phyloP scores from a whole-genome alignment of 1,140 invertebrate genomes.

The Eupristina koningsbergeri region DNA sequence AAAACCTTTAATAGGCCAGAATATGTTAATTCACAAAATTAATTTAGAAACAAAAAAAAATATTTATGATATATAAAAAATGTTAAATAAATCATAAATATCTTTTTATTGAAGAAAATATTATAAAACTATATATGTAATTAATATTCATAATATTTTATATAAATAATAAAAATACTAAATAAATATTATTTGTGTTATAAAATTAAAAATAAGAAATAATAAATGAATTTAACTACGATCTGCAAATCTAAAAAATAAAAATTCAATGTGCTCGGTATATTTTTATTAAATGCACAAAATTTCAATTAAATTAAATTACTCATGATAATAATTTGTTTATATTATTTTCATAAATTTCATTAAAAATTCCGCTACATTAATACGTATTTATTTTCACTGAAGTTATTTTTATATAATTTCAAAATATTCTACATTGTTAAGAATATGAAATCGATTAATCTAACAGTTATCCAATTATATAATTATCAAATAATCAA shows the following conservation, averaged over 20 bases:
- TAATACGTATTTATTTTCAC: too few species aligned
- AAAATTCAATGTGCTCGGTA: too few species aligned
- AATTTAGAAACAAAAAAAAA: too few species aligned
- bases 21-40: too few species aligned
- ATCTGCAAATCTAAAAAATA: too few species aligned
- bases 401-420: too few species aligned
- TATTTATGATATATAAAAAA: slow-evolving; percentile 17
- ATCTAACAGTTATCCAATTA: too few species aligned
- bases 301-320: not conserved
- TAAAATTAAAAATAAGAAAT: not conserved
- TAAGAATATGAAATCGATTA: too few species aligned
- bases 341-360: not conserved
- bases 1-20: too few species aligned
- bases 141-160: slow-evolving; percentile 17
- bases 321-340: slow-evolving; percentile 2
- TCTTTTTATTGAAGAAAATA: slow-evolving; percentile 15
- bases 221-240: not conserved
- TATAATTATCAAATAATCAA: too few species aligned
- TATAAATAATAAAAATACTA: not conserved
- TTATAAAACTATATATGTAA: not conserved
- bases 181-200: not conserved
- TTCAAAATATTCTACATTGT: too few species aligned
- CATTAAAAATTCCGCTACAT: not conserved
- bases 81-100: not conserved
- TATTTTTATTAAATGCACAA: too few species aligned